phyloP scores from a whole-genome alignment of 2,888 invertebrate species.

The Drosophila histrio region DNA sequence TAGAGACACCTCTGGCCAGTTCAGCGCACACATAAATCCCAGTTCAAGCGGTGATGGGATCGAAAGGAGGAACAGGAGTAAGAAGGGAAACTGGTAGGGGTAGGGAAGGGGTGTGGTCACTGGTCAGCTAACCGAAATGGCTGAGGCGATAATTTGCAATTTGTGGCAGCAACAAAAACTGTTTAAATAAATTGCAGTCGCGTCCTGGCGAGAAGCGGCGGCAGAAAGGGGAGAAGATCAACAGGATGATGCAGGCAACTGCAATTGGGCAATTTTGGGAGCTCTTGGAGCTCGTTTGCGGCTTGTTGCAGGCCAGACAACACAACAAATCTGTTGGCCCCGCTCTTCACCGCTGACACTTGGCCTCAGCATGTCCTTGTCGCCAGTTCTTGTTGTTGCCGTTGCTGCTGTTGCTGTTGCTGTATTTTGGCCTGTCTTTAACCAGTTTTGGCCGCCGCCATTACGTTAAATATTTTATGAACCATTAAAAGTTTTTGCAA shows the following conservation, averaged over 20 bases:
- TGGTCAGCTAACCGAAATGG: constrained; percentile 67
- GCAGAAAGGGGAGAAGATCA: neutral
- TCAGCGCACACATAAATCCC: constrained; percentile 53
- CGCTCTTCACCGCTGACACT: constrained; percentile 2
- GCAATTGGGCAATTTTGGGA: constrained; percentile 14
- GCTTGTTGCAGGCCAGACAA: constrained; percentile 72
- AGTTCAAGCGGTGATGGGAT: neutral
- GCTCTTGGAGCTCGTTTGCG: constrained; percentile 58
- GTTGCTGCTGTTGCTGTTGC: constrained; percentile 18
- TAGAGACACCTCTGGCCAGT: constrained; percentile 60
- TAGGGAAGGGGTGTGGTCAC: constrained; percentile 22
- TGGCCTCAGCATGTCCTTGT: constrained; percentile 20
- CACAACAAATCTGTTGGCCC: constrained; percentile 63
- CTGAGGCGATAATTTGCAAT: constrained; percentile 73
- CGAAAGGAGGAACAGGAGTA: neutral
- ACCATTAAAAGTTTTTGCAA: constrained; percentile 80
- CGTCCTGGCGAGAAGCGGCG: neutral
- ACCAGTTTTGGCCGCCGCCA: constrained; percentile 67
- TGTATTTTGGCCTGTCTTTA: constrained; percentile 65
- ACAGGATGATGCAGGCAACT: constrained; percentile 11
- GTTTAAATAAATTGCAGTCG: constrained; percentile 58
- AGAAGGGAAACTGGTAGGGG: neutral
- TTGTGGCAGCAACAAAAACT: constrained; percentile 56
- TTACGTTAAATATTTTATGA: constrained; percentile 80
- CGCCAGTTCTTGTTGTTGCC: neutral